Base-by-base conservation (phyloP, 2,888 invertebrate species). In the Drosophila formosana region DNA sequence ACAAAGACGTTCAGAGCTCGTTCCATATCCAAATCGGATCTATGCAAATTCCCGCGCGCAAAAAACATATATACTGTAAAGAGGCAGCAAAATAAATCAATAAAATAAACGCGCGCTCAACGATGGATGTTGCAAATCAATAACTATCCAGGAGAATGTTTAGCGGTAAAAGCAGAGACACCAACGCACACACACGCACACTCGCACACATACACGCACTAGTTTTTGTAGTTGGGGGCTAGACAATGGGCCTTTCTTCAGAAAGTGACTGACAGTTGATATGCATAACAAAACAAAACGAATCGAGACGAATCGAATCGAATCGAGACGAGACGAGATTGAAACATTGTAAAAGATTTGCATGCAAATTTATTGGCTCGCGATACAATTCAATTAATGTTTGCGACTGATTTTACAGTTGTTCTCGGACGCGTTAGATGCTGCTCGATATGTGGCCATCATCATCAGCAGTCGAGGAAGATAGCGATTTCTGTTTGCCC, bases 371-470 rank as follows among this genome's bases (percentile, higher is more conserved):
- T 68, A 69, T 68, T 66, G 65, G 49, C 58, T 47, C 60, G 63
- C 76, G 78, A 72, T 80, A 80, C 77, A 76, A 75, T 78, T 78
- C 78, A 76, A 80, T 80, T 78, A 80, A 78, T 78, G 76, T 80
- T 80, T 66, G 62, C 9, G 66, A 69, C 66, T 72, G 76, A 78
- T 80, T 78, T 78, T 78, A 78, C 77, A 79, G 77, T 78, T 78
- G 72, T 75, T 56, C 71, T 60, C 41, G 57, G 34, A 46, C 65
- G 52, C 75, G 74, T 78, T 75, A 75, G 78, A 78, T 70, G 66
- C 51, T 45, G 46, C 57, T 75, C 78, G 47, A 43, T 34, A 34
- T 45, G 4, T 41, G 23, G 11, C 23, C 5, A 26, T 11, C 28
- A 30, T 47, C 11, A 8, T 47, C 28, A 30, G 63, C 26, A 7